Evolutionary conservation across 2,113 vertebrate genomes (phyloP), one percentile per base, ranked within the genome.

Genomic region (Dicaeum eximium): DNA sequence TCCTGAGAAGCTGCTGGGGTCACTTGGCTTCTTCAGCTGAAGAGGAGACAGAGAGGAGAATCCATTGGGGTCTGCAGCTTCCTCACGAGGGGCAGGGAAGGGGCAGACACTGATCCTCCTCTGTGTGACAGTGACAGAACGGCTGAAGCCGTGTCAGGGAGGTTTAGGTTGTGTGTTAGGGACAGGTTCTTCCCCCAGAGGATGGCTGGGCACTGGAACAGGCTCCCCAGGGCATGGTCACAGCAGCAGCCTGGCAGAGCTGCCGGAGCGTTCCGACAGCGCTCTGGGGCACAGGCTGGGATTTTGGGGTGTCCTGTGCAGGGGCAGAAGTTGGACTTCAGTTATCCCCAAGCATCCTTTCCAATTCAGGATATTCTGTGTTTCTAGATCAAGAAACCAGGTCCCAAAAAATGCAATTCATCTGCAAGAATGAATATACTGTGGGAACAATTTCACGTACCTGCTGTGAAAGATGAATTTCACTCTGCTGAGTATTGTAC

Each of bases 251-350:
- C 65, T 7, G 19, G 6, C 44, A 60, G 30, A 60, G 65, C 35
- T 6, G 44, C 28, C 1, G 1, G 33, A 37, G 33, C 2, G 0
- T 1, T 2, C 10, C 54, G 33, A 22, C 57, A 45, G 9, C 6
- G 48, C 57, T 27, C 38, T 37, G 1, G 1, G 57, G 67, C 62
- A 48, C 53, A 27, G 4, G 28, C 3, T 10, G 33, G 1, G 38
- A 28, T 7, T 45, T 2, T 16, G 6, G 47, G 45, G 22, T n/a
- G 15, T 18, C 17, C 1, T 37, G 45, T 6, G 27, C 62, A 77
- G 45, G 33, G 33, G 3, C 73, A 4, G 11, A 13, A 22, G 62
- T 0, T 53, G 28, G 4, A 38, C 10, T 38, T 19, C 3, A 1
- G 15, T 38, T 19, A n/a, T 11, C 47, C 28, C 19, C 2, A 0